Evolutionary conservation across 2,888 invertebrate genomes (phyloP).

Genomic region (Arge pagana): DNA sequence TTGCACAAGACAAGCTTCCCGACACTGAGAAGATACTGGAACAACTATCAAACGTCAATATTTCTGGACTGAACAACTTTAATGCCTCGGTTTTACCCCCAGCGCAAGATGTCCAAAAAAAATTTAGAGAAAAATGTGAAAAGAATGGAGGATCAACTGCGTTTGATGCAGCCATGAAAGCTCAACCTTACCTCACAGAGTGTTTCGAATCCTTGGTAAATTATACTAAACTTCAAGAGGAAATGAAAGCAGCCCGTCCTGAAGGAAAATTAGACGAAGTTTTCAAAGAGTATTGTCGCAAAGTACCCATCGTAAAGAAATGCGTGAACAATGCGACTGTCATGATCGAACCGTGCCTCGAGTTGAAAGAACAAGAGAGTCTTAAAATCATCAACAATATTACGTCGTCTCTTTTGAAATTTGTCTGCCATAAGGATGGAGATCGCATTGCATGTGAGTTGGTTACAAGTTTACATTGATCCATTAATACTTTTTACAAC

Average conservation of each 20-base stretch:
- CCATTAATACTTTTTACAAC: not conserved
- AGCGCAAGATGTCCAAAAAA: constrained; percentile 60
- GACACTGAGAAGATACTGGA: constrained; percentile 33
- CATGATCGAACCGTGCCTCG: constrained; percentile 68
- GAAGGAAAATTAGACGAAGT: constrained; percentile 72
- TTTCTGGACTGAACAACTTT: constrained; percentile 34
- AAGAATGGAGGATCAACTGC: constrained; percentile 66
- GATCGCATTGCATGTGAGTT: constrained; percentile 80
- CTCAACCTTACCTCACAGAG: constrained; percentile 53
- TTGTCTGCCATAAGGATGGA: constrained; percentile 79
- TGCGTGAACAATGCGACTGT: constrained; percentile 67
- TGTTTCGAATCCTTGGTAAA: constrained; percentile 69
- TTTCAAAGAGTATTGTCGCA: constrained; percentile 75
- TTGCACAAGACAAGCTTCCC: constrained; percentile 33
- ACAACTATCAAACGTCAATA: constrained; percentile 27
- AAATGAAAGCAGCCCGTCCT: constrained; percentile 73
- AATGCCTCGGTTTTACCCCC: constrained; percentile 46
- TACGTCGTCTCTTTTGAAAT: constrained; percentile 71
- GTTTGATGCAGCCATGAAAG: constrained; percentile 61
- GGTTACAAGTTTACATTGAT: constrained; percentile 2
- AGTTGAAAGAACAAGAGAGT: constrained; percentile 65
- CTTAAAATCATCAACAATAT: constrained; percentile 69
- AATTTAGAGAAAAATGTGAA: constrained; percentile 69
- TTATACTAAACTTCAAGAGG: constrained; percentile 63
- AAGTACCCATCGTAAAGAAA: constrained; percentile 63